Conservation (phyloP, 2,113 vertebrate genomes). For the Aleadryas rufinucha region DNA sequence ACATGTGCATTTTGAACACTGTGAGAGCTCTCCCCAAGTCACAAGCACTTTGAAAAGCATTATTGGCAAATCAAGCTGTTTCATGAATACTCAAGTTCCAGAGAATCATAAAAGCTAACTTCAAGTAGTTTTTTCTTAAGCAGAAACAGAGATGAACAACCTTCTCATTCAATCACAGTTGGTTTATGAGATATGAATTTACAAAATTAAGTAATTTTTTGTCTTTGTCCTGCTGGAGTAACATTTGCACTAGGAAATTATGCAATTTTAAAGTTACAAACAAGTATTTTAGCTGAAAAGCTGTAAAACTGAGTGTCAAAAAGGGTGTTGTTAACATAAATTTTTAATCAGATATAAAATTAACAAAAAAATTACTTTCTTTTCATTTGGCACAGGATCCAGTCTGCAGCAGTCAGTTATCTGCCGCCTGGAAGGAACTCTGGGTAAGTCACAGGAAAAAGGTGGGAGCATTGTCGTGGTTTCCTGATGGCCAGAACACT, state of each 20-base stretch:
- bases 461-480: constrained; percentile 89
- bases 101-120: not conserved
- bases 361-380: constrained; percentile 49
- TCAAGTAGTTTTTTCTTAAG: not conserved
- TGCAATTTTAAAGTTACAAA: not conserved
- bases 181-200: not conserved
- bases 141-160: not conserved
- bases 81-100: not conserved
- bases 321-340: not conserved
- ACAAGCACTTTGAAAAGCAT: not conserved
- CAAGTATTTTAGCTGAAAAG: not conserved
- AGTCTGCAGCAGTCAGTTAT: constrained; percentile 75
- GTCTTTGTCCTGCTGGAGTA: not conserved
- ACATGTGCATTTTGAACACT: not conserved
- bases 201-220: not conserved
- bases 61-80: not conserved
- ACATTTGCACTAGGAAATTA: not conserved
- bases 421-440: constrained; percentile 91
- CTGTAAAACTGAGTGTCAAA: not conserved
- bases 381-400: constrained; percentile 68
- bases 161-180: not conserved
- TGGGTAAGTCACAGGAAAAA: constrained; percentile 94
- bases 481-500: constrained; percentile 86
- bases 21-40: not conserved
- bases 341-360: constrained; percentile 61